These are phyloP conservation scores for Tetragnatha montana DNA, from an alignment of 2,888 invertebrate genomes.

Conservation along the genomic window DNA sequence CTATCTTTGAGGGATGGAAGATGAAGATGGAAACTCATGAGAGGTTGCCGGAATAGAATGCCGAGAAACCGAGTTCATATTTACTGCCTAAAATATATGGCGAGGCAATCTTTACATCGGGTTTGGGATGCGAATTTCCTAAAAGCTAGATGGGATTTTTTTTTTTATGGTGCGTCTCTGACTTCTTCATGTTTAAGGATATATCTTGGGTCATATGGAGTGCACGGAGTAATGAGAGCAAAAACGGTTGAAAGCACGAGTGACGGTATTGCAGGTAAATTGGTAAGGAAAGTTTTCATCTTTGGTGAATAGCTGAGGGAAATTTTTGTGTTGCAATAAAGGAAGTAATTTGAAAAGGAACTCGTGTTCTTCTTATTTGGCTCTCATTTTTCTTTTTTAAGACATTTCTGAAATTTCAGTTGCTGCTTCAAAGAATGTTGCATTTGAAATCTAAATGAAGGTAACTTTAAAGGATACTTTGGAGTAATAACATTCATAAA, in stretches of 20 bases:
- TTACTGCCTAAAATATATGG: neutral
- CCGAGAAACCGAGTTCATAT: constrained; percentile 17
- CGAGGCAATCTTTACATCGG: neutral
- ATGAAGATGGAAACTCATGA: neutral
- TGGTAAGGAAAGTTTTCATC: neutral
- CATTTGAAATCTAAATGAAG: neutral
- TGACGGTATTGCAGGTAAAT: neutral
- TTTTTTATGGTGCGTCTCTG: neutral
- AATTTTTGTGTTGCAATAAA: neutral
- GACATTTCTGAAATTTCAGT: neutral
- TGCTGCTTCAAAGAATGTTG: neutral
- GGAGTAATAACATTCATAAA: neutral
- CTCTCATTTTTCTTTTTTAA: neutral
- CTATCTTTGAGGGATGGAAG: neutral
- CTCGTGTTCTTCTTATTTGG: neutral
- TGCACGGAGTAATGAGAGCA: neutral
- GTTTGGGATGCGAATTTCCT: neutral
- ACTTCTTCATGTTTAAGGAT: neutral
- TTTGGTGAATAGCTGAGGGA: neutral
- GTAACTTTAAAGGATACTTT: neutral
- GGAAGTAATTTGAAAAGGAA: neutral
- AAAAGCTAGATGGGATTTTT: neutral
- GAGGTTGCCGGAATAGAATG: neutral
- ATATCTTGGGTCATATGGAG: neutral
- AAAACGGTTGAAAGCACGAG: neutral